phyloP scores from a whole-genome alignment of 1,140 invertebrate genomes.

The Zaprionus taronus region DNA sequence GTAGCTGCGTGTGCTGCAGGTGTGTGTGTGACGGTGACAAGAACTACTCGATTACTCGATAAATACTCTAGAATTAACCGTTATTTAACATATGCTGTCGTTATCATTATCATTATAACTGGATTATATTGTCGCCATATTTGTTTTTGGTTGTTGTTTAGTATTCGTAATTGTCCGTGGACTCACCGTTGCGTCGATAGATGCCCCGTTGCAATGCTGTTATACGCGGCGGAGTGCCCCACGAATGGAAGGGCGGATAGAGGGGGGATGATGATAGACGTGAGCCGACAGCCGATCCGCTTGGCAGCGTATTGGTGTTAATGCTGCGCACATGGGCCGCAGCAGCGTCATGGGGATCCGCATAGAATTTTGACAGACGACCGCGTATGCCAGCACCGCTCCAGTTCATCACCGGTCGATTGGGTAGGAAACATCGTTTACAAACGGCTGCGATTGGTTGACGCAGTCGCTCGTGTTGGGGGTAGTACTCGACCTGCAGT shows the following conservation, averaged over 20 bases:
- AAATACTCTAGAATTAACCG: conserved; percentile 40
- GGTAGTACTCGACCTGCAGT: conserved; percentile 83
- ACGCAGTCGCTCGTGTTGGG: conserved; percentile 84
- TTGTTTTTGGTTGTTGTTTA: conserved; percentile 61
- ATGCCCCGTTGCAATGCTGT: conserved; percentile 81
- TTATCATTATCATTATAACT: conserved; percentile 45
- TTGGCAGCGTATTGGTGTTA: conserved; percentile 65
- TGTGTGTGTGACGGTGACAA: conserved; percentile 53
- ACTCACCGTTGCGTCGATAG: conserved; percentile 73
- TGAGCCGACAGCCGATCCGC: conserved; percentile 26
- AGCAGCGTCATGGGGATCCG: conserved; percentile 38
- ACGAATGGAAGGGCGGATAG: conserved; percentile 69
- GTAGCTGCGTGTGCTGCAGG: conserved; percentile 56
- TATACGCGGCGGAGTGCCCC: conserved; percentile 84
- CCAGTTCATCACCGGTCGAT: conserved; percentile 79
- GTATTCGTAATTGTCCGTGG: conserved; percentile 72
- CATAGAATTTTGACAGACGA: conserved; percentile 58
- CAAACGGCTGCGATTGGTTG: conserved; percentile 84
- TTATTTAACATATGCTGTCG: conserved; percentile 29
- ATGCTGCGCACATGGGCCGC: conserved; percentile 47
- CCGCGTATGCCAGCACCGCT: conserved; percentile 79
- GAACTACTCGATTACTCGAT: conserved; percentile 36
- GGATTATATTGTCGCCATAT: conserved; percentile 50
- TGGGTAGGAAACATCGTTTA: conserved; percentile 82
- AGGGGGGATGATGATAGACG: conserved; percentile 4